Base-by-base conservation (phyloP, 2,113 vertebrate genomes). In the Dermatemys mawii region DNA sequence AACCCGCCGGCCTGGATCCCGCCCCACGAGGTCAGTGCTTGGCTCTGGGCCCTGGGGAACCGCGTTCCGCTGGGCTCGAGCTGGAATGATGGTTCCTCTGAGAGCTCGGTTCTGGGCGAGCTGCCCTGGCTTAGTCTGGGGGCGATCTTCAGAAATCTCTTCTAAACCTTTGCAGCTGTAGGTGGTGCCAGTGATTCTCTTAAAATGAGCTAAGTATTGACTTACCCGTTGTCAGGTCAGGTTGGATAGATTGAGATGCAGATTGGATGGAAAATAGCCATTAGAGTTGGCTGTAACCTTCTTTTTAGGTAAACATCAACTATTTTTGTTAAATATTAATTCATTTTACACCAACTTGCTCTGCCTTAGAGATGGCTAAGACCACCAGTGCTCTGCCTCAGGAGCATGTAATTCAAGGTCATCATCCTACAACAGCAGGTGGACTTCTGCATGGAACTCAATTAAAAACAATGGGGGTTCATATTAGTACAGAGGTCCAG, bases 1-100 rank as follows among this genome's bases (percentile, higher is more conserved):
- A 99, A 98, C 87, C 99, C 99, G 2, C 99, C 99, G 44, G 98
- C 99, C 22, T 99, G 99, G 99, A 99, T 99, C 53, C 98, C 99
- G 22, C 98, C 98, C 38, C 99, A 99, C 48, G 99, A 99, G 98
- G 99, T 99, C 93, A 73, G 97, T 90, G 16, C 11, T 57, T n/a
- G 73, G 7, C 57, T 13, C 19, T 41, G 32, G 41, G 32, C 67
- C 27, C 48, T 44, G 46, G 46, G 46, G 84, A 63, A 27, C 48
- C n/a, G 27, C 17, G 6, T 21, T 55, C 53, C 55, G 13, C 81
- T 44, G 3, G 24, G 6, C n/a, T 82, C 11, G 50, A 67, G 17
- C 13, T 26, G 24, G n/a, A 9, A 19, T 2, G 24, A 80, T 84
- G 32, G 14, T 9, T n/a, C 8, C 9, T n/a, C 8, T 75, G 78